Percentiles rank a stretch among this genome's conserved stretches.
phyloP scores from a whole-genome alignment of 2,113 vertebrate species.

The Rattus norvegicus region GRCr8 NC_086020.1:248633501-248634000 shows the following conservation, averaged over 20 bases:
- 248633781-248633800: not conserved
- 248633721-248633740: not conserved
- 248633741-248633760: not conserved
- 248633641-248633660: not conserved
- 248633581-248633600: not conserved
- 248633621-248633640: not conserved
- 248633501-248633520: not conserved
- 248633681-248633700: not conserved
- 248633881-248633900: not conserved
- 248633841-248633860: not conserved
- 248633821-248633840: not conserved
- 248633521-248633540: not conserved
- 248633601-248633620: not conserved
- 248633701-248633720: not conserved
- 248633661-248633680: not conserved
- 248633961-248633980: not conserved
- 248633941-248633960: not conserved
- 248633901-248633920: not conserved
- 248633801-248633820: not conserved
- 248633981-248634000: rapidly evolving
- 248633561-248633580: not conserved
- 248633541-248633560: not conserved
- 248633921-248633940: not conserved
- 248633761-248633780: not conserved
- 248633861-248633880: not conserved